These are phyloP conservation scores for Cynoglossus semilaevis DNA, from an alignment of 2,113 vertebrate genomes.

Conservation along the genomic window DNA sequence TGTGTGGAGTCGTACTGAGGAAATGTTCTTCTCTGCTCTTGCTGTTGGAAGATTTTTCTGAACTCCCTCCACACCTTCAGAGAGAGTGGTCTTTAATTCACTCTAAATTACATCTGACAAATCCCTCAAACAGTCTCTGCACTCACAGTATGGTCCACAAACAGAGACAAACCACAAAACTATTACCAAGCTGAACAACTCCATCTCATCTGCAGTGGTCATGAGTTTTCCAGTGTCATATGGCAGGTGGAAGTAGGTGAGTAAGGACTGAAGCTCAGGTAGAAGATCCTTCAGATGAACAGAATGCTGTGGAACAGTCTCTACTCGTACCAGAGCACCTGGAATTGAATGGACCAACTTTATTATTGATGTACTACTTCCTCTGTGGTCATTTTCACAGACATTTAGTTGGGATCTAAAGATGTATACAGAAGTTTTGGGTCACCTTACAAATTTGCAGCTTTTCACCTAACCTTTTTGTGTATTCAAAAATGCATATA, in stretches of 20 bases:
- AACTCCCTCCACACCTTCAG: constrained; percentile 72
- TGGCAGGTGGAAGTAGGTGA: constrained; percentile 67
- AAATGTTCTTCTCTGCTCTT: constrained; percentile 75
- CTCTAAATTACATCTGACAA: neutral
- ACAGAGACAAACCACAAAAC: neutral
- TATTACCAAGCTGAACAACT: constrained; percentile 70
- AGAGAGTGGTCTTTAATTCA: neutral
- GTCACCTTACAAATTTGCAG: too few relatives aligned
- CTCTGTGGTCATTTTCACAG: too few relatives aligned
- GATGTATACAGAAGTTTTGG: too few relatives aligned
- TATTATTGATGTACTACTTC: too few relatives aligned
- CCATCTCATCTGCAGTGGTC: constrained; percentile 69
- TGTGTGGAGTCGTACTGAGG: constrained; percentile 62
- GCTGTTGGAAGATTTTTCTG: constrained; percentile 69
- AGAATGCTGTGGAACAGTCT: constrained; percentile 49
- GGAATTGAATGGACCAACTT: neutral
- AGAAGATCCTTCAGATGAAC: constrained; percentile 64
- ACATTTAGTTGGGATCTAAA: too few relatives aligned
- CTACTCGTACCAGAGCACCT: constrained; percentile 8
- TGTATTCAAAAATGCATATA: too few relatives aligned
- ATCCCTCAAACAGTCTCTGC: too few relatives aligned
- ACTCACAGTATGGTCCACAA: neutral
- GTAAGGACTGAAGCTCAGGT: constrained; percentile 65
- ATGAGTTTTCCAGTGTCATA: constrained; percentile 58
- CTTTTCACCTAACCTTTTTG: too few relatives aligned